phyloP scores from a whole-genome alignment of 2,888 invertebrate genomes.

The Andricus quercusramuli region DNA sequence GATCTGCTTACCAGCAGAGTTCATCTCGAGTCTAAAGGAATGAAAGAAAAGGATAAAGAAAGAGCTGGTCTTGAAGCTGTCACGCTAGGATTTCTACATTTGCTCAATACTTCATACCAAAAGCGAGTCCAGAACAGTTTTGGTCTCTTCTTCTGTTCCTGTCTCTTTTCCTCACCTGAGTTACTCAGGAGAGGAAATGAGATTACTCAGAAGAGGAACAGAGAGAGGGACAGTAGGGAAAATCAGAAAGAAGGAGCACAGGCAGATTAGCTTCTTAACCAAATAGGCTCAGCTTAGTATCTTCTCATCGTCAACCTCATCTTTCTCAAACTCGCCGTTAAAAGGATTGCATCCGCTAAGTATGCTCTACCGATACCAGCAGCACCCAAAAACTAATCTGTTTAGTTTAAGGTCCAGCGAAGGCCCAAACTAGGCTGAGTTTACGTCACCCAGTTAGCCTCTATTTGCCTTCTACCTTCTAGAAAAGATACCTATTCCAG shows the following conservation, averaged over 20 bases:
- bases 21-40: slow-evolving; percentile 55
- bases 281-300: slow-evolving; percentile 67
- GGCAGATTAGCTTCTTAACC: slow-evolving; percentile 71
- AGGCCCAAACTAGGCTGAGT: slow-evolving; percentile 6
- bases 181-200: too few species aligned
- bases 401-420: slow-evolving; percentile 25
- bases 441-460: slow-evolving; percentile 27
- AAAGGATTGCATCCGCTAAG: slow-evolving; percentile 33
- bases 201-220: slow-evolving; percentile 47
- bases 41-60: slow-evolving; percentile 54
- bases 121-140: slow-evolving; percentile 23
- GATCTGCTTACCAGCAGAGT: slow-evolving; percentile 67
- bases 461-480: slow-evolving; percentile 25
- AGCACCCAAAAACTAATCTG: slow-evolving; percentile 16
- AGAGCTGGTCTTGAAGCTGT: slow-evolving; percentile 64
- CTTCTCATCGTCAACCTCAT: slow-evolving; percentile 46
- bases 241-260: slow-evolving; percentile 43
- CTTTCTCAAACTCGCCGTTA: slow-evolving; percentile 15
- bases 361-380: slow-evolving; percentile 35
- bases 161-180: too few species aligned
- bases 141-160: too few species aligned
- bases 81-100: slow-evolving; percentile 62
- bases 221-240: slow-evolving; percentile 43
- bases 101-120: slow-evolving; percentile 45
- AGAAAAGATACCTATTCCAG: slow-evolving; percentile 1